Conservation (phyloP, 2,888 invertebrate species). For the Microctonus aethiopoides region DNA sequence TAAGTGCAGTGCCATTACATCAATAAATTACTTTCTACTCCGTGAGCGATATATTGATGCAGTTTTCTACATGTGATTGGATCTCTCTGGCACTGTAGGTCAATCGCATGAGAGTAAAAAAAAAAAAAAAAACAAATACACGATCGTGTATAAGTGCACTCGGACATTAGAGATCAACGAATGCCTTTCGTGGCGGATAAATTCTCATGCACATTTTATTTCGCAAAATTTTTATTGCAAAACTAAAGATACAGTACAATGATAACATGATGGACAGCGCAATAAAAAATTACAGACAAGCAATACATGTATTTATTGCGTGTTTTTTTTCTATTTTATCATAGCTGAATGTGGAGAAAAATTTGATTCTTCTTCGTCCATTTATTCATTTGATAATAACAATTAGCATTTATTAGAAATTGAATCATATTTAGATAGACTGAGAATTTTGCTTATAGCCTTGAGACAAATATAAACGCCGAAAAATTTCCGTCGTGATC, state of each 20-base stretch:
- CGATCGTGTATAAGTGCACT: not conserved
- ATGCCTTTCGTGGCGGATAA: not conserved
- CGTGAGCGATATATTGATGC: not conserved
- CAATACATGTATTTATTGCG: not conserved
- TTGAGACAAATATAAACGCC: no score
- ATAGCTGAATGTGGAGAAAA: not conserved
- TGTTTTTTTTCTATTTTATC: slow-evolving; percentile 7
- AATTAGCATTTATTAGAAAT: no score
- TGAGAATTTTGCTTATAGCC: no score
- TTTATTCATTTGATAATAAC: no score
- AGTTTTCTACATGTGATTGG: slow-evolving; percentile 1
- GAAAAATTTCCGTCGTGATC: no score
- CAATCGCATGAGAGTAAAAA: not conserved
- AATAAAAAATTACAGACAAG: not conserved
- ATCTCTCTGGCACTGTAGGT: not conserved
- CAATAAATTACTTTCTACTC: slow-evolving; percentile 25
- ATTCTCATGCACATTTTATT: not conserved
- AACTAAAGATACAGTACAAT: not conserved
- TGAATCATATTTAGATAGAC: no score
- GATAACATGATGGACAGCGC: slow-evolving; percentile 1
- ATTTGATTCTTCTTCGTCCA: not conserved
- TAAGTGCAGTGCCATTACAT: slow-evolving; percentile 30
- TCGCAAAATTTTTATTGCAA: not conserved
- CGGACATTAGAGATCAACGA: slow-evolving; percentile 5
- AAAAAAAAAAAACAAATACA: not conserved